Evolutionary conservation across 2,888 invertebrate genomes (phyloP).

Genomic region (Xanthorhoe spadicearia): DNA sequence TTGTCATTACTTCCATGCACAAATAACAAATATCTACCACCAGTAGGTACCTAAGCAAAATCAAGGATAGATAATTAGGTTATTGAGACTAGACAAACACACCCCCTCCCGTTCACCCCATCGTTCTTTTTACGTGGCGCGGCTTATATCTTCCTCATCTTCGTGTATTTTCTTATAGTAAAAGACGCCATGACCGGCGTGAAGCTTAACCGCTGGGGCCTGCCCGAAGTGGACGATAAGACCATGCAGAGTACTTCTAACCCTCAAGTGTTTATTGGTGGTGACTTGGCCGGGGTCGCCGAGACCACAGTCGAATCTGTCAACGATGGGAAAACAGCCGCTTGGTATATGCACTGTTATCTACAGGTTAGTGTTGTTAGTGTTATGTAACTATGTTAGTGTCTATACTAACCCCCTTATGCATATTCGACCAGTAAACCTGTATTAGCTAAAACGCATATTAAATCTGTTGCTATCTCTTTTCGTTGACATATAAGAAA

Average conservation of each 20-base stretch:
- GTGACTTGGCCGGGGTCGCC: slow-evolving; percentile 96
- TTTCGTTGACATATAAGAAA: too few relatives aligned
- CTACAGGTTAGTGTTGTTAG: slow-evolving; percentile 89
- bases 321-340: slow-evolving; percentile 99
- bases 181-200: slow-evolving; percentile 90
- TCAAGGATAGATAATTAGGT: too few relatives aligned
- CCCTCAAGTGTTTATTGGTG: slow-evolving; percentile 95
- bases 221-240: slow-evolving; percentile 90
- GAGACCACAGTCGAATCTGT: slow-evolving; percentile 99
- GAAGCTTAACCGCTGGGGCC: slow-evolving; percentile 90
- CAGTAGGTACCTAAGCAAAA: too few relatives aligned
- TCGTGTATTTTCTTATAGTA: slow-evolving; percentile 19
- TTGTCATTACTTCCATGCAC: too few relatives aligned
- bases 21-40: too few relatives aligned
- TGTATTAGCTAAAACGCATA: too few relatives aligned
- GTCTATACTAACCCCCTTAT: too few relatives aligned
- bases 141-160: neutral
- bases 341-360: slow-evolving; percentile 97
- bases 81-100: too few relatives aligned
- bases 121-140: neutral
- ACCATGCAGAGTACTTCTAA: slow-evolving; percentile 91
- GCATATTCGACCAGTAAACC: too few relatives aligned
- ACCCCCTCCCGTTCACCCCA: too few relatives aligned
- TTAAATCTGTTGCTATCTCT: too few relatives aligned
- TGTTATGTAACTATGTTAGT: too few relatives aligned